Base-by-base conservation (phyloP, 2,888 invertebrate genomes). In the Parnassius orleans region DNA sequence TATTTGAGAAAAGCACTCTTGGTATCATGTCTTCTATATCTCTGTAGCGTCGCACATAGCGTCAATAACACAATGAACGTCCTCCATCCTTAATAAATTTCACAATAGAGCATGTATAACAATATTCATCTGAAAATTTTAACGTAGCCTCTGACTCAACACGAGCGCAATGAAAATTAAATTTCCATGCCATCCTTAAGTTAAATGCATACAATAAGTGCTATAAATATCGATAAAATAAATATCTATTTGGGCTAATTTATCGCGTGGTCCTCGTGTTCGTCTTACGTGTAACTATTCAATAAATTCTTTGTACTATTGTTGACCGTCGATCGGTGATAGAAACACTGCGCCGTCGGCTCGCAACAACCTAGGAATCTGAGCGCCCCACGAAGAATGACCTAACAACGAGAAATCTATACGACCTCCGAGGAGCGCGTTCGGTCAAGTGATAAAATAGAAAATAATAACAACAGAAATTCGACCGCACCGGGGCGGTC, bases 261-360 rank as follows among this genome's bases (percentile, higher is more conserved):
- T 74, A 78, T 81, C 79, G 84, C 82, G 80, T 87, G 90, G 90
- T 90, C 90, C 90, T 80, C 89, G 79, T 78, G 83, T 83, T 83
- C 81, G 82, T 80, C 85, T 87, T 86, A 86, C 80, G 80, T 76
- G 81, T 81, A 86, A 79, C 83, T 83, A 87, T 80, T 84, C 80
- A 80, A 83, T 82, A 81, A 79, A 78, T 71, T 77, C 77, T 73
- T 90, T 90, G 90, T 90, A 90, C 90, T 90, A 89, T 89, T 75
- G 83, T 83, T 83, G 7, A 12, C 12, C 46, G 46, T 46, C 46
- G 46, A 46, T 5, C 12, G n/a, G 46, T 46, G 5, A 46, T n/a
- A 46, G 46, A 12, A 46, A 46, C 46, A 46, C 46, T 46, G 46
- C 46, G n/a, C n/a, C 46, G 12, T 46, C 72, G 70, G 74, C 69